Conservation (phyloP, 1,140 invertebrate genomes). For the Heliconius hewitsoni region DNA sequence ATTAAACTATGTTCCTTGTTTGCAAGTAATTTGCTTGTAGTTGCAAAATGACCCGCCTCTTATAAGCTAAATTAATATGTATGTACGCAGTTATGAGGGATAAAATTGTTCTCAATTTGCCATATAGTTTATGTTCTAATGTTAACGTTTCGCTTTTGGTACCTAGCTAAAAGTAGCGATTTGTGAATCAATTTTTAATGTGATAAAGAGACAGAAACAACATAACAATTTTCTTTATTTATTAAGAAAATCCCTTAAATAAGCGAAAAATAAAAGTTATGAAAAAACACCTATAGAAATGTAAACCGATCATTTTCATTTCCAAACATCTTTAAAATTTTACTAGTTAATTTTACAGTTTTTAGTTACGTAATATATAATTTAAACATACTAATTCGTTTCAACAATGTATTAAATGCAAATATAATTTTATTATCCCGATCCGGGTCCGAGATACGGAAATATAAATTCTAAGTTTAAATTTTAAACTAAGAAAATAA, state of each 20-base stretch:
- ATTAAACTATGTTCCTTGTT: constrained; percentile 68
- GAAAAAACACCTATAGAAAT: too few relatives aligned
- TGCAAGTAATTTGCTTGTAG: constrained; percentile 45
- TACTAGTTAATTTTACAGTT: not conserved
- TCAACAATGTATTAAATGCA: constrained; percentile 14
- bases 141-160: not conserved
- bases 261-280: too few relatives aligned
- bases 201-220: too few relatives aligned
- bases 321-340: not conserved
- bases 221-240: too few relatives aligned
- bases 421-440: constrained; percentile 17
- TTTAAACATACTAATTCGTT: not conserved
- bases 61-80: constrained; percentile 12
- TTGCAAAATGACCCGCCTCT: constrained; percentile 28
- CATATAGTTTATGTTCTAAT: not conserved
- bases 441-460: not conserved
- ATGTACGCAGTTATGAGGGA: not conserved
- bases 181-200: not conserved
- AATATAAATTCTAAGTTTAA: not conserved
- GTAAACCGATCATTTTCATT: too few relatives aligned
- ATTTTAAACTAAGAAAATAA: constrained; percentile 14
- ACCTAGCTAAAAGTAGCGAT: too few relatives aligned
- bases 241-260: too few relatives aligned
- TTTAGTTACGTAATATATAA: not conserved
- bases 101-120: not conserved